These are phyloP conservation scores for Xenopus tropicalis DNA, from an alignment of 2,113 vertebrate genomes.

Conservation along the genomic window UCB_Xtro_10.0 CM004452.2:49742001-49742500, in stretches of 20 bases:
- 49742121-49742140: no score
- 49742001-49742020: background rate
- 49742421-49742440: no score
- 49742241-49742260: slow-evolving; percentile 91
- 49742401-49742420: slow-evolving; percentile 54
- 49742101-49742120: no score
- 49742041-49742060: no score
- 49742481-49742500: slow-evolving; percentile 72
- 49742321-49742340: slow-evolving; percentile 95
- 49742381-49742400: slow-evolving; percentile 96
- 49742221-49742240: slow-evolving; percentile 85
- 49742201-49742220: slow-evolving; percentile 87
- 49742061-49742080: background rate
- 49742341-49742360: slow-evolving; percentile 93
- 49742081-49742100: background rate
- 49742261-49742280: slow-evolving; percentile 95
- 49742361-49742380: slow-evolving; percentile 95
- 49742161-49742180: background rate
- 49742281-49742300: slow-evolving; percentile 85
- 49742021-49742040: no score
- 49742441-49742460: no score
- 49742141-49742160: background rate
- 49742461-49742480: background rate
- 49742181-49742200: slow-evolving; percentile 87
- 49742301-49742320: slow-evolving; percentile 94